Evolutionary conservation across 1,140 invertebrate species (phyloP), one percentile per base, ranked within the genome.

Genomic region (Lepidurus apus): DNA sequence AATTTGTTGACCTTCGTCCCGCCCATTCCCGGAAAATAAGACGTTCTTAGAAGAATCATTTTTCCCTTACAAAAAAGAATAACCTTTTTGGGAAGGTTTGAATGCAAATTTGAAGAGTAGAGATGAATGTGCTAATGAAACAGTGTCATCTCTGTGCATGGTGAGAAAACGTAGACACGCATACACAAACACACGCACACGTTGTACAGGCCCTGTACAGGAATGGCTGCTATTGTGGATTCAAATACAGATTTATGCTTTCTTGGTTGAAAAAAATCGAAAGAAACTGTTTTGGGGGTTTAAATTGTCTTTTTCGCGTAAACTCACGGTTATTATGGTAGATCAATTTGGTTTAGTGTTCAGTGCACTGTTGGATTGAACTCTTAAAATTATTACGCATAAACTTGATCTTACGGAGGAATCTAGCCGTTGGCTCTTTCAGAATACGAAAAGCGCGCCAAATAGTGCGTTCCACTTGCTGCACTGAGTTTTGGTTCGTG

Each of bases 201-300:
- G 53, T 65, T 65, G 53, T 65, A 65, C 53, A 65, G 53, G 53
- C 13, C 13, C 53, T 65, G 53, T 65, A 65, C 53, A 65, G 53
- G 53, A 65, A 65, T n/a, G 53, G 53, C 53, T 65, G 53, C 53
- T 17, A 65, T 65, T 65, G 53, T 65, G 53, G 53, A 65, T 65
- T 65, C 21, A 65, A 65, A 65, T 65, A 65, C 53, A 65, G 53
- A 21, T 65, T n/a, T 65, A 65, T 65, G 53, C 53, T 65, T 65
- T 65, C 53, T 65, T 65, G 53, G 53, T 65, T 65, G 53, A 65
- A 65, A 65, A 53, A n/a, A n/a, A 2, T 26, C 26, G 26, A 26
- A 34, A 34, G 34, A 34, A 34, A 34, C 34, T 34, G 34, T 34
- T 34, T 34, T 2, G 2, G 34, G 34, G 2, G 2, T 3, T 34